A percentile compares a stretch with the other conserved stretches of the same genome.
phyloP scores from a whole-genome alignment of 2,113 vertebrate species.

The Sphyrna mokarran region DNA sequence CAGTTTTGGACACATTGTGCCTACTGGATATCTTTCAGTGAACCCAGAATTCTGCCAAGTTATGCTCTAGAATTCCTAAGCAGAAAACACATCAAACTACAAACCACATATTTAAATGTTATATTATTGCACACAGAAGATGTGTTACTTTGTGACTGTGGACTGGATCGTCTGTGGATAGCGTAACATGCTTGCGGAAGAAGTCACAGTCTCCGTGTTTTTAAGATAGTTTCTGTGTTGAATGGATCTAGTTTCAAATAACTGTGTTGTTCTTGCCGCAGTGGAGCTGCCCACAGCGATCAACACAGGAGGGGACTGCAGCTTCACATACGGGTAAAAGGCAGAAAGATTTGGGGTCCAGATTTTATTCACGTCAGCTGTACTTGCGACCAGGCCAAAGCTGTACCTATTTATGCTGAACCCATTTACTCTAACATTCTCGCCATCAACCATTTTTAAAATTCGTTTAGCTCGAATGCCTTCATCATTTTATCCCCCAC shows the following conservation, averaged over 20 bases:
- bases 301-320: background rate
- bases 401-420: background rate
- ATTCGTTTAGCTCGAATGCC: background rate
- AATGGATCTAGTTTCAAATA: background rate
- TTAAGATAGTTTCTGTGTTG: background rate
- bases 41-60: background rate
- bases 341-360: background rate
- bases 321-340: background rate
- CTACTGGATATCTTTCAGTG: background rate
- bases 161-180: background rate
- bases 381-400: background rate
- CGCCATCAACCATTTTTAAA: background rate
- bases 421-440: background rate
- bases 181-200: background rate
- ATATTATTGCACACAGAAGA: background rate
- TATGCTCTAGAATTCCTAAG: background rate
- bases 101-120: background rate
- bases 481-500: background rate
- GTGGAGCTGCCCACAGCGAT: background rate
- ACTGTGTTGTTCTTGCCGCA: background rate
- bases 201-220: background rate
- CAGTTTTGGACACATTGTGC: background rate
- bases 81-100: background rate
- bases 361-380: background rate
- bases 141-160: background rate